phyloP scores from a whole-genome alignment of 2,113 vertebrate species.

The Hemichromis elongatus region DNA sequence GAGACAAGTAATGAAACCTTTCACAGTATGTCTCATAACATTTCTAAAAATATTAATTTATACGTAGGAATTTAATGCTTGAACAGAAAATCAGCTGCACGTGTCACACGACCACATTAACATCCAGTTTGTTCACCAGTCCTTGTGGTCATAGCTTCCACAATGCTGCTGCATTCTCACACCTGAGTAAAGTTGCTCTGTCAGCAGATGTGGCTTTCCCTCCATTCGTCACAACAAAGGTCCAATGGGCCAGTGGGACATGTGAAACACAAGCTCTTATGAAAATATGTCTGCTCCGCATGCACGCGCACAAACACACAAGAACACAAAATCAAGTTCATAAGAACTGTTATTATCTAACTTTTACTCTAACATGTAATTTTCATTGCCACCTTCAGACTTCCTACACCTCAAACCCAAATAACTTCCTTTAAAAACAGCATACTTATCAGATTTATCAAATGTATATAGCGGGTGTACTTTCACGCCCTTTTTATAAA shows the following conservation, averaged over 20 bases:
- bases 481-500: background rate
- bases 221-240: background rate
- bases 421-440: background rate
- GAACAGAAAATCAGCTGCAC: conserved; percentile 12
- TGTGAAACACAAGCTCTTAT: conserved; percentile 31
- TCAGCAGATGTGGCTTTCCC: conserved; percentile 19
- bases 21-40: background rate
- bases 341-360: background rate
- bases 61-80: background rate
- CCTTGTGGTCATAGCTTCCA: background rate
- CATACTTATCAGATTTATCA: background rate
- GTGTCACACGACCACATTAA: background rate
- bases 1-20: background rate
- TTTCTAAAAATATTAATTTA: background rate
- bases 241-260: background rate
- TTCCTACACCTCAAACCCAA: background rate
- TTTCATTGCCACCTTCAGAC: background rate
- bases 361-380: background rate
- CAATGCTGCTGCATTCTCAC: conserved; percentile 6
- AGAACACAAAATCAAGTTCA: conserved; percentile 16
- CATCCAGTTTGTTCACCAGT: conserved; percentile 15
- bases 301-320: background rate
- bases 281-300: background rate
- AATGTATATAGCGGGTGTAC: background rate
- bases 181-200: background rate